Evolutionary conservation across 1,140 invertebrate species (phyloP).

Genomic region (Asbolus verrucosus): DNA sequence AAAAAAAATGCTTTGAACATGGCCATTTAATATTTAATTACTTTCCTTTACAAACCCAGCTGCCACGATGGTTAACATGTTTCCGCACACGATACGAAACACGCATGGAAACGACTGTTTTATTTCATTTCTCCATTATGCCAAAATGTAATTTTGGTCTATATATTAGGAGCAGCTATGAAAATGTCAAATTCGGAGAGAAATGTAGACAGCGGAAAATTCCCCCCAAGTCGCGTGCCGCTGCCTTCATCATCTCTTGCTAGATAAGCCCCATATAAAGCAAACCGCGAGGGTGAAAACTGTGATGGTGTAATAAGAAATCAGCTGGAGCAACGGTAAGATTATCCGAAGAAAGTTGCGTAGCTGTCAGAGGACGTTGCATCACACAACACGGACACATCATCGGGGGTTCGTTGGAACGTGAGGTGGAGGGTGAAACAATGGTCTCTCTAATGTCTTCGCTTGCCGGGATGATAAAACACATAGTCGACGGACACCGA

Average conservation of each 20-base stretch:
- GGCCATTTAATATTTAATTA: slow-evolving; percentile 21
- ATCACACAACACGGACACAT: slow-evolving; percentile 39
- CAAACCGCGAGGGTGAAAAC: slow-evolving; percentile 30
- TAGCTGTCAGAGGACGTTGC: slow-evolving; percentile 8
- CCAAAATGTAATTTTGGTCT: slow-evolving; percentile 28
- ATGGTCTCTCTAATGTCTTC: slow-evolving; percentile 48
- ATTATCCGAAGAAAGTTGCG: slow-evolving; percentile 28
- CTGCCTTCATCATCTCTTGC: slow-evolving; percentile 22
- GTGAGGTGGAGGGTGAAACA: slow-evolving; percentile 40
- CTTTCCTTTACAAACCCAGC: background rate
- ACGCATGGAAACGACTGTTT: slow-evolving; percentile 28
- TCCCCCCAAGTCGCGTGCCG: slow-evolving; percentile 12
- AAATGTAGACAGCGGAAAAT: slow-evolving; percentile 13
- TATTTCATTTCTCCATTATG: slow-evolving; percentile 37
- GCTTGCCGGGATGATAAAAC: slow-evolving; percentile 49
- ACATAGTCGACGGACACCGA: slow-evolving; percentile 41
- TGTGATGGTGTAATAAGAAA: slow-evolving; percentile 27
- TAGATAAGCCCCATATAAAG: slow-evolving; percentile 28
- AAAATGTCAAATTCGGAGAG: slow-evolving; percentile 28
- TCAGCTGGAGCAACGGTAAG: slow-evolving; percentile 11
- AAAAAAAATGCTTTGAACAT: background rate
- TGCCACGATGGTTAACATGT: slow-evolving; percentile 16
- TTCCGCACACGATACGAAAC: slow-evolving; percentile 3
- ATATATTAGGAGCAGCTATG: slow-evolving; percentile 26
- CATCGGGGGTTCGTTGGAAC: slow-evolving; percentile 44